phyloP scores from a whole-genome alignment of 2,797 vertebrate species.

The Gila robusta region DNA sequence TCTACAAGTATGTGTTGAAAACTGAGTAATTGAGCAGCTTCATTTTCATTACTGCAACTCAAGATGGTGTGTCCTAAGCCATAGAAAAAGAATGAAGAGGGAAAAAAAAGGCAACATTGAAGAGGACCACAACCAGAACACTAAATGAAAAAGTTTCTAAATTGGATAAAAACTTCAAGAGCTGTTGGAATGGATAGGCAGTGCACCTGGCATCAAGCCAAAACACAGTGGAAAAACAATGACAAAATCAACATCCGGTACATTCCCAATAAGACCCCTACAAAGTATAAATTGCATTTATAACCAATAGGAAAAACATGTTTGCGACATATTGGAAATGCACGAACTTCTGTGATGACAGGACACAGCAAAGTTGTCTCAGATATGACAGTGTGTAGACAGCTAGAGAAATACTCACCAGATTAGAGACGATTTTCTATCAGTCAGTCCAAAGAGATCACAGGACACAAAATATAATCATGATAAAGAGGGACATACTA shows the following conservation, averaged over 20 bases:
- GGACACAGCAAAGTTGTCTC: constrained; percentile 46
- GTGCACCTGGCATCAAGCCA: constrained; percentile 58
- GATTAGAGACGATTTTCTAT: constrained; percentile 96
- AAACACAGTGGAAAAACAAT: constrained; percentile 55
- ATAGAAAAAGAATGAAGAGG: background rate
- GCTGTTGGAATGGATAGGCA: constrained; percentile 3
- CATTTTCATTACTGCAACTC: background rate
- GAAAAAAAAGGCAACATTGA: constrained; percentile 18
- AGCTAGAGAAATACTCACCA: constrained; percentile 88
- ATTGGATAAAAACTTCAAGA: background rate
- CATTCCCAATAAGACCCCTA: constrained; percentile 71
- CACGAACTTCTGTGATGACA: constrained; percentile 61
- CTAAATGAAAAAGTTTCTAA: constrained; percentile 13
- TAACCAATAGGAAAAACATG: background rate
- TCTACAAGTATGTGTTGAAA: background rate
- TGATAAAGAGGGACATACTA: constrained; percentile 65
- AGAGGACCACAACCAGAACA: constrained; percentile 31
- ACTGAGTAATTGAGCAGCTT: background rate
- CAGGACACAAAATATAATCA: constrained; percentile 74
- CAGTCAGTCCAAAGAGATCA: constrained; percentile 84
- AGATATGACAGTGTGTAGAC: constrained; percentile 53
- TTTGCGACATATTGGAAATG: constrained; percentile 73
- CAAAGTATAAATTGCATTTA: background rate
- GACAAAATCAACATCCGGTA: constrained; percentile 60
- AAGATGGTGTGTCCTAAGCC: background rate